phyloP scores from a whole-genome alignment of 2,113 vertebrate genomes.

The Tapirus terrestris region DNA sequence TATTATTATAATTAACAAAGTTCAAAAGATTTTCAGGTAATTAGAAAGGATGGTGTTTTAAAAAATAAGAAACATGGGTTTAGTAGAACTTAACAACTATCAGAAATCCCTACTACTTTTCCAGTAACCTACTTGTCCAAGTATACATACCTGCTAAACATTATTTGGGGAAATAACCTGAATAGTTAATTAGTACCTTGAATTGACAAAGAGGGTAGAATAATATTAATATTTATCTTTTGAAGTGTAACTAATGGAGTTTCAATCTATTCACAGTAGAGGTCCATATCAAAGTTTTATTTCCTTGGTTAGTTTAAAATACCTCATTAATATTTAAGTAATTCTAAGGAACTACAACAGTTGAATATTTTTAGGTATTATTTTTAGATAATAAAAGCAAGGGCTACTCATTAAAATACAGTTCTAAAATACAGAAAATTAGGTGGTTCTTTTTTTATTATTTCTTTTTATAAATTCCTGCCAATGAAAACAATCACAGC shows the following conservation, averaged over 20 bases:
- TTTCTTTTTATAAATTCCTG: neutral
- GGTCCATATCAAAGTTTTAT: neutral
- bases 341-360: neutral
- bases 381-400: conserved; percentile 25
- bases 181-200: conserved; percentile 52
- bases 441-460: neutral
- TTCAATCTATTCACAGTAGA: neutral
- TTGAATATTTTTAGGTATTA: neutral
- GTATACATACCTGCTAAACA: conserved; percentile 5
- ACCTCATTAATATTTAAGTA: conserved; percentile 34
- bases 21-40: conserved; percentile 60
- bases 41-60: neutral
- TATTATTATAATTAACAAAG: conserved; percentile 40
- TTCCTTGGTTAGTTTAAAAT: conserved; percentile 58
- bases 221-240: conserved; percentile 52
- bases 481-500: neutral
- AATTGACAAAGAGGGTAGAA: neutral
- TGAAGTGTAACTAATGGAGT: conserved; percentile 10
- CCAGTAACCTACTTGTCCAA: conserved; percentile 48
- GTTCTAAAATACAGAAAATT: conserved; percentile 12
- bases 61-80: conserved; percentile 46
- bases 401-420: neutral
- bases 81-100: conserved; percentile 24
- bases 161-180: conserved; percentile 38
- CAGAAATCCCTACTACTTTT: conserved; percentile 27